These are phyloP conservation scores for Drosophila tripunctata DNA, from an alignment of 2,888 invertebrate genomes.

Conservation along the genomic window DNA sequence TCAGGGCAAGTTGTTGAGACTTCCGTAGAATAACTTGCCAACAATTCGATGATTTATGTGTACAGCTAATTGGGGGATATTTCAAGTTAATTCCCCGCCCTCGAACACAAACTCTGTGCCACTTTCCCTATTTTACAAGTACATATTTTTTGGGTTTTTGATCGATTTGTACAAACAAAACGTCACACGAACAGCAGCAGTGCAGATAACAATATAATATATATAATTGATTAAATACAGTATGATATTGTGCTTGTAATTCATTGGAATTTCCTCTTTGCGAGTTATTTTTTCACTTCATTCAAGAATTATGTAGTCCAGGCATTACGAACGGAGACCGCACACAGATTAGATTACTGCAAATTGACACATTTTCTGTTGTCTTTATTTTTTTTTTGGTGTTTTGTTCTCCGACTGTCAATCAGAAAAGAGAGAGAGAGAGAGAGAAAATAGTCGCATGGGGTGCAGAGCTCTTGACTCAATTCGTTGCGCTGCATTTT, in stretches of 20 bases:
- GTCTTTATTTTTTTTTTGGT: conserved; percentile 45
- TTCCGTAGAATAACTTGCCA: conserved; percentile 34
- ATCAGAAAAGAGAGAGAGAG: no score
- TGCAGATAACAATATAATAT: conserved; percentile 56
- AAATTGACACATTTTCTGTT: conserved; percentile 75
- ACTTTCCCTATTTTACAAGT: conserved; percentile 49
- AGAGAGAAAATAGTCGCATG: conserved; percentile 37
- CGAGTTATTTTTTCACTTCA: conserved; percentile 6
- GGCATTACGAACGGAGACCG: conserved; percentile 42
- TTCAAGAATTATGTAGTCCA: conserved; percentile 35
- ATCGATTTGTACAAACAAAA: conserved; percentile 75
- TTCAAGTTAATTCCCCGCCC: conserved; percentile 17
- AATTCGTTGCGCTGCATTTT: conserved; percentile 65
- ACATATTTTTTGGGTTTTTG: conserved; percentile 23
- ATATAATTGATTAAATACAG: conserved; percentile 70
- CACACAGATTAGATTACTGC: conserved; percentile 77
- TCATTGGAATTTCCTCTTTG: conserved; percentile 46
- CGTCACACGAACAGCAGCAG: conserved; percentile 28
- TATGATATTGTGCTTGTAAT: conserved; percentile 36
- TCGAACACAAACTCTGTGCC: conserved; percentile 38
- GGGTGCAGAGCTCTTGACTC: conserved; percentile 50
- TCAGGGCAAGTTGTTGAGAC: conserved; percentile 43
- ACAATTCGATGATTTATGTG: conserved; percentile 64
- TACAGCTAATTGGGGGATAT: conserved; percentile 72
- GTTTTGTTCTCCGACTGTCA: conserved; percentile 44